Conservation (phyloP, 1,140 invertebrate genomes). For the Bombus superbus region DNA sequence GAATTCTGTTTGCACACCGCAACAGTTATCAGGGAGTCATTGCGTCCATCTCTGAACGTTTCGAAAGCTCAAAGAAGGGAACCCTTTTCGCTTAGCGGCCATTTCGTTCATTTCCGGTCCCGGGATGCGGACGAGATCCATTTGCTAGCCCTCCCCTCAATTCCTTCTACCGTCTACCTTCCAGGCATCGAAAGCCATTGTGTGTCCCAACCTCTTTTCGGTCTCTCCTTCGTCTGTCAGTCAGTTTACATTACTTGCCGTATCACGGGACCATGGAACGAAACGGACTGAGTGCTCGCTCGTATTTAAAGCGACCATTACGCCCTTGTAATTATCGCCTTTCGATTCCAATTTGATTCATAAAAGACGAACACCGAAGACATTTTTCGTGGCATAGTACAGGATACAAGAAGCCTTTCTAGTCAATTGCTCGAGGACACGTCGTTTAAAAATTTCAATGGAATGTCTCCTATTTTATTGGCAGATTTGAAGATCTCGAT, state of each 20-base stretch:
- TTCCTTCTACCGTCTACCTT: conserved; percentile 71
- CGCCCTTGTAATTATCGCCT: conserved; percentile 75
- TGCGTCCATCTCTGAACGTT: conserved; percentile 54
- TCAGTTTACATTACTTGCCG: conserved; percentile 76
- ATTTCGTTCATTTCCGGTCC: conserved; percentile 82
- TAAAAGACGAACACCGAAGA: conserved; percentile 41
- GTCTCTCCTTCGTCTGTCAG: conserved; percentile 70
- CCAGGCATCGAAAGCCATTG: conserved; percentile 76
- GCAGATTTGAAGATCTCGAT: neutral
- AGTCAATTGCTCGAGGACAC: conserved; percentile 1
- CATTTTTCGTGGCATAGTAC: neutral
- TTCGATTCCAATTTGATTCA: conserved; percentile 73
- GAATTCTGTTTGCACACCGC: conserved; percentile 48
- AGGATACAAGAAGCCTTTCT: neutral
- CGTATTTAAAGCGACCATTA: conserved; percentile 76
- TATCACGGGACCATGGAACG: conserved; percentile 25
- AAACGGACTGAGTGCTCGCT: conserved; percentile 52
- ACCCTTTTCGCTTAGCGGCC: conserved; percentile 80
- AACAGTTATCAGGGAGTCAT: conserved; percentile 59
- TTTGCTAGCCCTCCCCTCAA: conserved; percentile 71
- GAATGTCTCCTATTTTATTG: neutral
- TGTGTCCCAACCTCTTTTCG: conserved; percentile 66
- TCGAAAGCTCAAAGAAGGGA: conserved; percentile 78
- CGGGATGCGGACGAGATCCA: conserved; percentile 75
- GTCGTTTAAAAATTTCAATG: conserved; percentile 13